Conservation (phyloP, 2,888 invertebrate genomes). For the Barypeithes pellucidus region DNA sequence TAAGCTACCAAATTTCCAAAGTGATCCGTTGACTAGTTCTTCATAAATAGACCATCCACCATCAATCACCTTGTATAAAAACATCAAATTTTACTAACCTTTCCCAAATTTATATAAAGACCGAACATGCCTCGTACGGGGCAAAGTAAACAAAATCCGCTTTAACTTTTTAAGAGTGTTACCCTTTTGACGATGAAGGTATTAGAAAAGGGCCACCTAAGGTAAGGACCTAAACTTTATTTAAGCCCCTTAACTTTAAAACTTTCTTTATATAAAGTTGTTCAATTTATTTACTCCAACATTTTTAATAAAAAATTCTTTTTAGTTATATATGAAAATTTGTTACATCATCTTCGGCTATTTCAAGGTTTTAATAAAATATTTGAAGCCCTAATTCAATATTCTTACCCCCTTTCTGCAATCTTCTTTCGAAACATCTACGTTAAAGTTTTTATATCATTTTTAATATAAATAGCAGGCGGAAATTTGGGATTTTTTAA, state of each 20-base stretch:
- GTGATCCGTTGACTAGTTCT: too few species aligned
- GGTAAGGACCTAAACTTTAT: slow-evolving; percentile 15
- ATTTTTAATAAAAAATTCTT: slow-evolving; percentile 32
- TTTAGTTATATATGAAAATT: slow-evolving; percentile 49
- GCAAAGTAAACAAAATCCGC: slow-evolving; percentile 18
- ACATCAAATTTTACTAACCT: too few species aligned
- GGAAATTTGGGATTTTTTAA: slow-evolving; percentile 27
- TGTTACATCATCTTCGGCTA: slow-evolving; percentile 37
- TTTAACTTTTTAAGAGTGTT: slow-evolving; percentile 17
- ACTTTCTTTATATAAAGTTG: slow-evolving; percentile 13
- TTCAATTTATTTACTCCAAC: slow-evolving; percentile 17
- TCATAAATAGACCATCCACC: too few species aligned
- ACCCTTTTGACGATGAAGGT: slow-evolving; percentile 10
- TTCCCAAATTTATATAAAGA: slow-evolving; percentile 1
- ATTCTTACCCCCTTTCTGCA: slow-evolving; percentile 32
- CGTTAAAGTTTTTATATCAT: slow-evolving; percentile 15
- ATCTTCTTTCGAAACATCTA: slow-evolving; percentile 27
- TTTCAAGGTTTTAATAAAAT: slow-evolving; percentile 48
- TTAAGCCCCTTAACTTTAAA: slow-evolving; percentile 10
- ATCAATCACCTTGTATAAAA: too few species aligned
- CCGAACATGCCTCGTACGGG: not conserved
- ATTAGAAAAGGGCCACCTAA: slow-evolving; percentile 8
- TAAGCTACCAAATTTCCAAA: too few species aligned
- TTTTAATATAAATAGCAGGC: slow-evolving; percentile 26
- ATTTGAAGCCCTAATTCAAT: slow-evolving; percentile 47